Evolutionary conservation across 2,888 invertebrate species (phyloP).

Genomic region (Carcina quercana): DNA sequence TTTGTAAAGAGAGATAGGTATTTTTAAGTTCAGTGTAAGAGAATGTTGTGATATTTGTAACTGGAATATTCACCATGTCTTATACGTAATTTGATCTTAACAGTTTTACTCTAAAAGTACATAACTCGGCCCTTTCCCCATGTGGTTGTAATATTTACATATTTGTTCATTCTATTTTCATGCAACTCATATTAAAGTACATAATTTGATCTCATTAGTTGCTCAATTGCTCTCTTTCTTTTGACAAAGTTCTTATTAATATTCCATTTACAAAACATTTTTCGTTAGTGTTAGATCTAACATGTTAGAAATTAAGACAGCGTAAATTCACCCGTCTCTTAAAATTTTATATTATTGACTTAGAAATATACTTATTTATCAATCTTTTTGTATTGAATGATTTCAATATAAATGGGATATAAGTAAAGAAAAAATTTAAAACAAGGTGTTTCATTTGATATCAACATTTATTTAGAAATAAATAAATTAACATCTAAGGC

Average conservation of each 20-base stretch:
- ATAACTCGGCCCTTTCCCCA: too few species aligned
- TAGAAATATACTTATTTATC: slow-evolving; percentile 75
- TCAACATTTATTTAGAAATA: slow-evolving; percentile 41
- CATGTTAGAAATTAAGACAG: slow-evolving; percentile 58
- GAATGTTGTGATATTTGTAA: slow-evolving; percentile 75
- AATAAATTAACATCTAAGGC: slow-evolving; percentile 28
- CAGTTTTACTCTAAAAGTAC: too few species aligned
- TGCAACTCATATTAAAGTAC: background rate
- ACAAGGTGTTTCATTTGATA: slow-evolving; percentile 36
- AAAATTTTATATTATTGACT: slow-evolving; percentile 73
- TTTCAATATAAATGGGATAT: slow-evolving; percentile 67
- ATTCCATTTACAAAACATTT: slow-evolving; percentile 29
- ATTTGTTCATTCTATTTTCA: background rate
- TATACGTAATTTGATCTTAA: too few species aligned
- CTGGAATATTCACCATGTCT: slow-evolving; percentile 56
- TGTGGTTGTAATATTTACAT: too few species aligned
- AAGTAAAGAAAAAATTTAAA: slow-evolving; percentile 32
- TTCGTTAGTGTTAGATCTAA: slow-evolving; percentile 57
- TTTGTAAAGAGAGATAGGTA: slow-evolving; percentile 65
- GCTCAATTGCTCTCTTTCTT: slow-evolving; percentile 7
- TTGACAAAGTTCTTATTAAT: slow-evolving; percentile 3
- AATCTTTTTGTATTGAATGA: slow-evolving; percentile 63
- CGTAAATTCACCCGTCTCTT: slow-evolving; percentile 72
- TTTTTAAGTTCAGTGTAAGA: slow-evolving; percentile 55
- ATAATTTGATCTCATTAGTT: slow-evolving; percentile 12